Evolutionary conservation across 2,888 invertebrate genomes (phyloP), one percentile per base, ranked within the genome.

Genomic region (Trachelus stipa): DNA sequence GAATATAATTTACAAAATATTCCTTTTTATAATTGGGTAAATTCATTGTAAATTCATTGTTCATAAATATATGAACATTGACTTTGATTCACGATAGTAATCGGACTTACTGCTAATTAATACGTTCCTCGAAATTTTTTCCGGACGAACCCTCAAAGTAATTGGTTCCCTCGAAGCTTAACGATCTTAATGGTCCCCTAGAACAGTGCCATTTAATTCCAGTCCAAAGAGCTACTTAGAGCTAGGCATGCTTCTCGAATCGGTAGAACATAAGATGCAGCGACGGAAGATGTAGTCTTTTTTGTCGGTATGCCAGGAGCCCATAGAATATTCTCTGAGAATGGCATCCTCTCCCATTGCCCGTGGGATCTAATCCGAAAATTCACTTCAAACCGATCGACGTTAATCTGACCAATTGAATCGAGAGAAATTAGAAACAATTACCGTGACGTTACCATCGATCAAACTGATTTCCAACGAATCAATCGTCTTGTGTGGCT

Each of bases 41-140:
- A 56, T 15, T 23, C 40, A 40, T 40, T 23, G 4, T 40, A 40
- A 40, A 23, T 23, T 6, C 6, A 56, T 9, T 12, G 11, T 15
- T 3, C 12, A 9, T 23, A 9, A 56, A 56, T 56, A 56, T 56
- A 23, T 56, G 11, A 33, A 71, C 31, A 31, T 31, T 71, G 12
- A 12, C 31, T 31, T 71, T 56, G 23, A 9, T 56, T 1, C 23
- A 56, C 15, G 9, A 23, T 9, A 56, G 56, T 23, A 23, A 56
- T 56, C 56, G 23, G 23, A 56, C 56, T 9, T 23, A 34, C 33
- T 71, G 69, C 31, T 40, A 12, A 31, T 77, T 82, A 84, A 85
- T 84, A 81, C 80, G 75, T 85, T 85, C 85, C 78, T 37, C 78
- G 81, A 85, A 85, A 76, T 80, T 83, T 84, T 75, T 79, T 82